Base-by-base conservation (phyloP, 2,888 invertebrate genomes). In the Agrypnus murinus region DNA sequence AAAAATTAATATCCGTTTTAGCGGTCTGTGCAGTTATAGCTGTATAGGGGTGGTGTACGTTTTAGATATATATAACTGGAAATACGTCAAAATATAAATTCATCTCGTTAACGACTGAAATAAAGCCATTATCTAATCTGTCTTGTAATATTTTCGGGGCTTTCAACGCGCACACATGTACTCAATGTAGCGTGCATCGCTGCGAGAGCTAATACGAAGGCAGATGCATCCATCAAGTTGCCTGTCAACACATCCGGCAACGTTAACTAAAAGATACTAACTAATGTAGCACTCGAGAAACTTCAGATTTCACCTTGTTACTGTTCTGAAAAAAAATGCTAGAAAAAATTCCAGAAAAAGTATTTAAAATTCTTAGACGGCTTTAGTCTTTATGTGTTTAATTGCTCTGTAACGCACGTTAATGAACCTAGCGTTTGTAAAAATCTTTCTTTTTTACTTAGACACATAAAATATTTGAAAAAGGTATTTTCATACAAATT, bases 111-210 rank as follows among this genome's bases (percentile, higher is more conserved):
- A 69, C 72, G 67, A 66, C 70, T 62, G 65, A 74, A 74, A 75
- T 71, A 71, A 75, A 75, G 66, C 69, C 74, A 75, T 74, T 75
- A 75, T 75, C 74, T 75, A 74, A 74, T 75, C 74, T 74, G 65
- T 73, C 64, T 69, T 66, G 74, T 74, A 72, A 75, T 75, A 75
- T 74, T 75, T 75, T 74, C 66, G 68, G 71, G 45, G 71, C 72
- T 71, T 69, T 69, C 72, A 62, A 15, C 69, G 64, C 59, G 68
- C 74, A 72, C 71, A 74, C 72, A 72, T 72, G 71, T 70, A 72
- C 57, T 69, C 71, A 69, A 74, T 71, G 71, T 71, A 74, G 69
- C 74, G 74, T 72, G 71, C 64, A 72, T 50, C 64, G 65, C 45
- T 55, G 66, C 53, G 71, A 38, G 50, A 66, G 65, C 60, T 70